Percentiles rank a stretch among this genome's conserved stretches.
Evolutionary conservation across 2,797 vertebrate genomes (phyloP).

Genomic region (Pseudochromis fuscus): DNA sequence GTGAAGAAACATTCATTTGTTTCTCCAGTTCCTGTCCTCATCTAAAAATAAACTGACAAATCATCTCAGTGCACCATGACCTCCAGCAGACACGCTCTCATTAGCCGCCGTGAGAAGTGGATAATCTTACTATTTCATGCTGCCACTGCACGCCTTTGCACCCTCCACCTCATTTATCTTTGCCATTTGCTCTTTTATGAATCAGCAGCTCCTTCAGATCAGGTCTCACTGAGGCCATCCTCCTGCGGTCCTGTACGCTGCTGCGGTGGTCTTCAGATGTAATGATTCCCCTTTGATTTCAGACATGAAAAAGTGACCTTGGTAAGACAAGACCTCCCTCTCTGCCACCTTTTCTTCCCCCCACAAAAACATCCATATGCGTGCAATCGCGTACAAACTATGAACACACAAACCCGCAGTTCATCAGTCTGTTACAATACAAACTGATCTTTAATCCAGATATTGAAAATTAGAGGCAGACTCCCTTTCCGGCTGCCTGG

Average conservation of each 20-base stretch:
- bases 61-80: background rate
- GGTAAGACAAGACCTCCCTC: constrained; percentile 42
- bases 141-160: constrained; percentile 3
- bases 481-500: constrained; percentile 48
- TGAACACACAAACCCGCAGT: constrained; percentile 24
- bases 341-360: constrained; percentile 13
- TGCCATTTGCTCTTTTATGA: constrained; percentile 31
- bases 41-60: background rate
- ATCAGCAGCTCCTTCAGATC: constrained; percentile 34
- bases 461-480: constrained; percentile 71
- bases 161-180: constrained; percentile 42
- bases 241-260: constrained; percentile 7
- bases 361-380: constrained; percentile 17
- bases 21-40: background rate
- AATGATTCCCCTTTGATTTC: constrained; percentile 30
- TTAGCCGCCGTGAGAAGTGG: constrained; percentile 3
- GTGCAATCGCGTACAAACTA: constrained; percentile 13
- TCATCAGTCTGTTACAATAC: constrained; percentile 43
- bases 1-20: background rate
- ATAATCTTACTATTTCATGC: constrained; percentile 18
- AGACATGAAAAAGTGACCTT: constrained; percentile 36
- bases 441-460: constrained; percentile 75
- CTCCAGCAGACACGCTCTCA: constrained; percentile 4
- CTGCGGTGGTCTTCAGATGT: constrained; percentile 10
- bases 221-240: constrained; percentile 19